A percentile compares a stretch with the other conserved stretches of the same genome.
Evolutionary conservation across 2,113 vertebrate genomes (phyloP).

Genomic region (Sinocyclocheilus anshuiensis): DNA sequence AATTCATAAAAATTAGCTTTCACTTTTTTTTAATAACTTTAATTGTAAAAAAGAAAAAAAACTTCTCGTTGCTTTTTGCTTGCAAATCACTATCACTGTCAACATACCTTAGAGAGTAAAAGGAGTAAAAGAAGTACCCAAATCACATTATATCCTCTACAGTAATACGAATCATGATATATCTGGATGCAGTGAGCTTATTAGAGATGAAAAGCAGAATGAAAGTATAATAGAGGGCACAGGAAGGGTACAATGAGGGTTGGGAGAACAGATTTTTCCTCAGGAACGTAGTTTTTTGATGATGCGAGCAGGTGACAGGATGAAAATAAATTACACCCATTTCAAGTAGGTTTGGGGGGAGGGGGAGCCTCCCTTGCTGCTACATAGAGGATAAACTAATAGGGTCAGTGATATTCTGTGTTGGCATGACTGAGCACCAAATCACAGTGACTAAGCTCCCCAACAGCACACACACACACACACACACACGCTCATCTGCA

Average conservation of each 20-base stretch:
- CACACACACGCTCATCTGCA: background rate
- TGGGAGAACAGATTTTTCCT: conserved; percentile 36
- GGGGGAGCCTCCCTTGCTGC: conserved; percentile 22
- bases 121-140: background rate
- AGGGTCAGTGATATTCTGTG: conserved; percentile 14
- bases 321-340: background rate
- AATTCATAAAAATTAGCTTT: too few relatives aligned
- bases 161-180: background rate
- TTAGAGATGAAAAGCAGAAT: conserved; percentile 49
- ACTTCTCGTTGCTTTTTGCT: too few relatives aligned
- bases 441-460: conserved; percentile 18
- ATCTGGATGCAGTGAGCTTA: background rate
- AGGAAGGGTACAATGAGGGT: conserved; percentile 39
- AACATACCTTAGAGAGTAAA: too few relatives aligned
- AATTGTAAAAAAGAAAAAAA: too few relatives aligned
- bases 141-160: background rate
- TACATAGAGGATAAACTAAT: conserved; percentile 19
- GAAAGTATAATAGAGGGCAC: conserved; percentile 49
- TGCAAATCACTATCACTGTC: background rate
- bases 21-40: too few relatives aligned
- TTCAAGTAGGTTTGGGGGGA: background rate
- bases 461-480: conserved; percentile 32
- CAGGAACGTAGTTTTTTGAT: background rate
- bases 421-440: conserved; percentile 35
- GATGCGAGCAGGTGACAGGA: background rate